Base-by-base conservation (phyloP, 2,113 vertebrate genomes). In the Percina caprodes region DNA sequence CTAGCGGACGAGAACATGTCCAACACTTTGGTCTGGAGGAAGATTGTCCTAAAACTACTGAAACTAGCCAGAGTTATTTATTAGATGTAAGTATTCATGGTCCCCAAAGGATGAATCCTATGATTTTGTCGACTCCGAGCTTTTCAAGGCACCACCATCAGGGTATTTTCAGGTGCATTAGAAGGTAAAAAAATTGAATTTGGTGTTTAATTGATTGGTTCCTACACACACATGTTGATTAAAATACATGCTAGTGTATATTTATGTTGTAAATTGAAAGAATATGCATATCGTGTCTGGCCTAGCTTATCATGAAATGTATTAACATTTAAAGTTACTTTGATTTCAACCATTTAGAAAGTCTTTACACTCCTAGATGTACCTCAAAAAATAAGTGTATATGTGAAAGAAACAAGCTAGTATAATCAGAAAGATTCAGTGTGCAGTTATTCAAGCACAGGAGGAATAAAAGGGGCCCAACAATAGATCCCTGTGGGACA, bases 401-500 rank as follows among this genome's bases (percentile, higher is more conserved):
- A 15, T 59, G 2, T 52, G 15, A 14, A 18, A 71, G 10, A 56
- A 48, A 86, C 15, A 69, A 42, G 5, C 66, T 14, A 46, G 46
- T 39, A 63, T n/a, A 9, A 14, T 9, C 33, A 13, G n/a, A 0
- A 26, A 35, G 6, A 54, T 4, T 0, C 14, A 46, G 18, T 42
- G 55, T 15, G 0, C 2, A 24, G 10, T 18, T 3, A 15, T 42
- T n/a, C 23, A 45, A 55, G 7, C 48, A 19, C 9, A 39, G 21
- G 21, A 15, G 14, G 18, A 70, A 52, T 12, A 14, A 39, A n/a
- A 30, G 3, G 15, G 72, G 48, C 16, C 63, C 63, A 39, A 74
- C 2, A 24, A 26, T 5, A 2, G n/a, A 69, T 63, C 77, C 58
- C 52, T 74, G 63, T 18, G 74, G 74, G 49, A 77, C 35, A 13